These are phyloP conservation scores for Orthosia gracilis DNA, from an alignment of 2,888 invertebrate species.

Conservation along the genomic window DNA sequence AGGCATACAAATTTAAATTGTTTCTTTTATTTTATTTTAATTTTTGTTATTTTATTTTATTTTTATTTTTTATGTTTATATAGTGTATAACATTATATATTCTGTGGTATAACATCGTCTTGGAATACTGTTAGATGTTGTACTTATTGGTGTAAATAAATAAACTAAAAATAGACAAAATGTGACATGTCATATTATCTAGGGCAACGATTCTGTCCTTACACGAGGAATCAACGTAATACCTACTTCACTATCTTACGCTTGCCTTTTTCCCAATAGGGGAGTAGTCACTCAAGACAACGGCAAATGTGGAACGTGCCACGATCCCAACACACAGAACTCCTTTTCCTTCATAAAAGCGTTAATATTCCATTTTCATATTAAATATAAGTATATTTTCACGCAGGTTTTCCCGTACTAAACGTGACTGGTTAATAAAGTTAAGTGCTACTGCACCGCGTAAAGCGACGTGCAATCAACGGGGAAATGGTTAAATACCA, in stretches of 20 bases:
- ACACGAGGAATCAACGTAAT: no score
- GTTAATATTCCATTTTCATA: slow-evolving; percentile 4
- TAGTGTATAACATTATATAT: no score
- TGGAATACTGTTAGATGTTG: no score
- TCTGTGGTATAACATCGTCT: no score
- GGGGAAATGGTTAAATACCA: slow-evolving; percentile 12
- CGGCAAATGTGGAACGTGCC: background rate
- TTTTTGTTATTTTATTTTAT: no score
- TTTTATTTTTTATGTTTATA: no score
- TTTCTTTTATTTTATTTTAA: no score
- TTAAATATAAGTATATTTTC: background rate
- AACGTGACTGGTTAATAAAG: slow-evolving; percentile 19
- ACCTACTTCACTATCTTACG: background rate
- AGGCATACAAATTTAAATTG: no score
- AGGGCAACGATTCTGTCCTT: background rate
- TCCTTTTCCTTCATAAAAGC: background rate
- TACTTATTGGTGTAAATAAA: no score
- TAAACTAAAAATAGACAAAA: no score
- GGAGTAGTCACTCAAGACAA: background rate
- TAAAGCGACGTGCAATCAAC: slow-evolving; percentile 31
- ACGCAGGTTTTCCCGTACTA: background rate
- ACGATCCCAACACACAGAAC: background rate
- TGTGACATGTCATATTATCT: background rate
- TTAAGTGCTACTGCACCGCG: slow-evolving; percentile 28
- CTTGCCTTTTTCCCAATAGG: background rate